Conservation (phyloP, 1,140 invertebrate species). For the Ylistrum balloti region DNA sequence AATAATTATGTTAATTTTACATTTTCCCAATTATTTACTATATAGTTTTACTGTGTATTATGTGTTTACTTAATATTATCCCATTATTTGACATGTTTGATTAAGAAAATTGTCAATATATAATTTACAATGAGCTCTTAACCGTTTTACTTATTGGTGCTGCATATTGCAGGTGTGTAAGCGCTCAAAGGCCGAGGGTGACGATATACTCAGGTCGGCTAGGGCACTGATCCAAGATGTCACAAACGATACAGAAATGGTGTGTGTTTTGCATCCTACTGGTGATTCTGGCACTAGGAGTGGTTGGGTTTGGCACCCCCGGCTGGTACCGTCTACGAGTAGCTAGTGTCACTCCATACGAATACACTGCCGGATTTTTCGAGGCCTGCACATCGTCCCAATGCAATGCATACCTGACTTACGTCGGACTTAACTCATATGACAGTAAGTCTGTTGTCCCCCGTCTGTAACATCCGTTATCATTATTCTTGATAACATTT, state of each 20-base stretch:
- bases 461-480: too few species aligned
- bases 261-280: not conserved
- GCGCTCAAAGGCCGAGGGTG: not conserved
- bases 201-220: not conserved
- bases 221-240: not conserved
- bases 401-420: not conserved
- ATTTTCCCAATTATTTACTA: too few species aligned
- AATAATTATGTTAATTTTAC: too few species aligned
- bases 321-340: not conserved
- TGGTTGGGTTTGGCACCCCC: not conserved
- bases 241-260: constrained; percentile 15
- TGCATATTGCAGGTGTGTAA: not conserved
- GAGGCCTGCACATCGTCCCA: constrained; percentile 3
- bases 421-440: not conserved
- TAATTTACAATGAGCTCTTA: not conserved
- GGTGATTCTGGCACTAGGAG: not conserved
- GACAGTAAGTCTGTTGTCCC: not conserved
- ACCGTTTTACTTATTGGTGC: not conserved
- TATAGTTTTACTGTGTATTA: too few species aligned
- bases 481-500: too few species aligned
- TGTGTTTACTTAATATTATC: too few species aligned
- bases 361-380: not conserved
- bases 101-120: too few species aligned
- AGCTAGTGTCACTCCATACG: not conserved
- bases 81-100: too few species aligned